Evolutionary conservation across 2,113 vertebrate species (phyloP).

Genomic region (Canis aureus): DNA sequence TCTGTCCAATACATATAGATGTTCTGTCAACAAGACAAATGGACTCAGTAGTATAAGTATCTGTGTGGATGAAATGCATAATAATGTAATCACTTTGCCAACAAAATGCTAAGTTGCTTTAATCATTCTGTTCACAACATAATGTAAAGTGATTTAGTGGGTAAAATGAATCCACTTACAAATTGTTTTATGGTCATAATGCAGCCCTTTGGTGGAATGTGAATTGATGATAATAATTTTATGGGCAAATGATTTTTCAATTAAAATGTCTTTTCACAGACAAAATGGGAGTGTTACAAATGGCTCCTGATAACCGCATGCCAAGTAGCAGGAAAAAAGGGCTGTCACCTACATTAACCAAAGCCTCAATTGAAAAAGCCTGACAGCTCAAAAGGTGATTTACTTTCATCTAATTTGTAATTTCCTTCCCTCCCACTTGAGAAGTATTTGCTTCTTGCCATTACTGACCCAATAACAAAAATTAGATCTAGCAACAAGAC

Average conservation of each 20-base stretch:
- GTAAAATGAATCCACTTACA: conserved; percentile 88
- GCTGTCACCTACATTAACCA: conserved; percentile 70
- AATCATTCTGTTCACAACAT: conserved; percentile 86
- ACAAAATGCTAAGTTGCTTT: conserved; percentile 86
- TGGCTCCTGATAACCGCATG: conserved; percentile 78
- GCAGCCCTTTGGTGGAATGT: conserved; percentile 84
- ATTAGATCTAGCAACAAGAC: conserved; percentile 50
- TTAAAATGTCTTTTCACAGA: conserved; percentile 88
- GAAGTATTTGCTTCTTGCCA: conserved; percentile 59
- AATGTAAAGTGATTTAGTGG: conserved; percentile 87
- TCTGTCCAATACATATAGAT: conserved; percentile 84
- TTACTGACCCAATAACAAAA: conserved; percentile 62
- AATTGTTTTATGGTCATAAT: conserved; percentile 88
- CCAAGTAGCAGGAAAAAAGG: conserved; percentile 67
- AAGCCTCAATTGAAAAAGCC: conserved; percentile 59
- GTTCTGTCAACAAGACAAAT: conserved; percentile 89
- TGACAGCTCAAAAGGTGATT: conserved; percentile 68
- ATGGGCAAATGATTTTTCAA: conserved; percentile 91
- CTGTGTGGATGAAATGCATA: conserved; percentile 86
- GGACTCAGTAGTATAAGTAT: conserved; percentile 81
- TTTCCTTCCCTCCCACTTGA: conserved; percentile 61
- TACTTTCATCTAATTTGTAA: conserved; percentile 79
- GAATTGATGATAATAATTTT: conserved; percentile 89
- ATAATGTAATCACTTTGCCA: conserved; percentile 88
- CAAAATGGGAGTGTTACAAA: conserved; percentile 84